Conservation (phyloP, 2,113 vertebrate species). For the Corythaeola cristata region DNA sequence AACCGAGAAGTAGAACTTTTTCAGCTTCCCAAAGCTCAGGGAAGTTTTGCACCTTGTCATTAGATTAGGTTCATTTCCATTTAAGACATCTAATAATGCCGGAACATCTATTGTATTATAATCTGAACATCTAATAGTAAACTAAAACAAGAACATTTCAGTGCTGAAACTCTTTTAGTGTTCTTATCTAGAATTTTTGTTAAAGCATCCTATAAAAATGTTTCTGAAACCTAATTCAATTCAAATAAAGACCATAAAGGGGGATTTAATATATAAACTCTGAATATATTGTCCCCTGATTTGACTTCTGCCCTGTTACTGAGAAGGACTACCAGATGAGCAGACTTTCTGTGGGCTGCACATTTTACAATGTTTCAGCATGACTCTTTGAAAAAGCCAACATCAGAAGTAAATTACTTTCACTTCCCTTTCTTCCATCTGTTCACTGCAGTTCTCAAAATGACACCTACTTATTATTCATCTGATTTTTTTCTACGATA, state of each 20-base stretch:
- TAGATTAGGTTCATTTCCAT: background rate
- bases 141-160: background rate
- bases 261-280: background rate
- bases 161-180: background rate
- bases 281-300: background rate
- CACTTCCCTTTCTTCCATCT: background rate
- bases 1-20: background rate
- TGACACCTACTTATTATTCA: background rate
- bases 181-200: background rate
- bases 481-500: background rate
- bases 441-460: background rate
- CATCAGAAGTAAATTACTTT: background rate
- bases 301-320: background rate
- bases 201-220: background rate
- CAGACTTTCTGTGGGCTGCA: constrained; percentile 31
- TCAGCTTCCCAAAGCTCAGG: background rate
- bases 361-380: constrained; percentile 30
- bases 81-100: background rate
- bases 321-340: background rate
- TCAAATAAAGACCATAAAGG: background rate
- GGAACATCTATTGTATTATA: too few species aligned
- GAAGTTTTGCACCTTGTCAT: background rate
- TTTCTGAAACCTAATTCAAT: background rate
- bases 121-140: background rate
- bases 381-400: background rate